Percentiles rank a stretch among this genome's conserved stretches.
Evolutionary conservation across 2,888 invertebrate species (phyloP).

Genomic region (Eupithecia subumbrata): DNA sequence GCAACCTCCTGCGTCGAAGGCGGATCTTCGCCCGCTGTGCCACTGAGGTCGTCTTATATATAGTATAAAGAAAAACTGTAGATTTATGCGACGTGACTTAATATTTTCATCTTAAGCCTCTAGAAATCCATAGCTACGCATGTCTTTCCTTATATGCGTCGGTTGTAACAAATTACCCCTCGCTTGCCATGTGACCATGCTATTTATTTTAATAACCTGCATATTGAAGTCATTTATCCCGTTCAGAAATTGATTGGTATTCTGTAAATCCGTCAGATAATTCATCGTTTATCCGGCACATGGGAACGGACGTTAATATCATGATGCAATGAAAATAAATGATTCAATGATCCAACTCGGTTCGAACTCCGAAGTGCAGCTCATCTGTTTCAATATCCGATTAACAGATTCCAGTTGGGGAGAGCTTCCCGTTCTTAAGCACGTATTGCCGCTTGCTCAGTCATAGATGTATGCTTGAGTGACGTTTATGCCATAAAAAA

Average conservation of each 20-base stretch:
- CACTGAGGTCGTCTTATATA: no score
- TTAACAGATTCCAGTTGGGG: slow-evolving; percentile 39
- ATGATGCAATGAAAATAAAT: slow-evolving; percentile 59
- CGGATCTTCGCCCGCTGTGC: no score
- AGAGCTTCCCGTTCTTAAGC: slow-evolving; percentile 5
- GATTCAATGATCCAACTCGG: slow-evolving; percentile 61
- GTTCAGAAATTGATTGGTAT: slow-evolving; percentile 18
- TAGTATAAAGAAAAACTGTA: no score
- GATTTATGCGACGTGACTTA: background rate
- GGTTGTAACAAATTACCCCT: background rate
- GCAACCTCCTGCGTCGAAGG: no score
- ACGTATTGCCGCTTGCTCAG: no score
- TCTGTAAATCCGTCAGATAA: slow-evolving; percentile 30
- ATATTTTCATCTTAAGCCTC: background rate
- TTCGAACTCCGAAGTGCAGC: slow-evolving; percentile 35
- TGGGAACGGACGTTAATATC: slow-evolving; percentile 57
- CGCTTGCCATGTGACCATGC: background rate
- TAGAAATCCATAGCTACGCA: background rate
- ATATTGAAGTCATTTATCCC: slow-evolving; percentile 19
- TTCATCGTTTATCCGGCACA: slow-evolving; percentile 18
- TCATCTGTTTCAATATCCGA: slow-evolving; percentile 56
- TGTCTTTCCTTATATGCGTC: background rate
- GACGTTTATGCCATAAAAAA: no score
- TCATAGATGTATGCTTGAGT: no score
- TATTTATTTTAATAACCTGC: slow-evolving; percentile 14